Evolutionary conservation across 2,797 vertebrate genomes (phyloP).

Genomic region (Myotis daubentonii): DNA sequence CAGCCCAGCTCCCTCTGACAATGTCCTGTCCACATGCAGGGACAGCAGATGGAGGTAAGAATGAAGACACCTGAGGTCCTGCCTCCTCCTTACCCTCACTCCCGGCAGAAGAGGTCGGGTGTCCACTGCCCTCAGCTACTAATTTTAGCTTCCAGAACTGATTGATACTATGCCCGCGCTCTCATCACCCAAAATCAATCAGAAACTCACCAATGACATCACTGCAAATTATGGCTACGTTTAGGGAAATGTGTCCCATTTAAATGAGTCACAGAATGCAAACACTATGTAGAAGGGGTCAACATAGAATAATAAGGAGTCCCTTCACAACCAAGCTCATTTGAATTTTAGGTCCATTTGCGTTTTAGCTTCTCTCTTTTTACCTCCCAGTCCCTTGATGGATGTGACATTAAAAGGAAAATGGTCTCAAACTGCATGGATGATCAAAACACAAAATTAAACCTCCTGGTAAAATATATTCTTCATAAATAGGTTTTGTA

Average conservation of each 20-base stretch:
- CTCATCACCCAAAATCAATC: slow-evolving; percentile 38
- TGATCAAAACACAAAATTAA: slow-evolving; percentile 8
- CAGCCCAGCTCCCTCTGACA: background rate
- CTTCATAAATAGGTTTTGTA: background rate
- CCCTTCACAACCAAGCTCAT: background rate
- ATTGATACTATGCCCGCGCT: background rate
- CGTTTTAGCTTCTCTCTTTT: background rate
- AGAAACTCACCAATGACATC: background rate
- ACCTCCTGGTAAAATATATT: background rate
- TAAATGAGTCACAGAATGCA: background rate
- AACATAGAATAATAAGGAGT: background rate
- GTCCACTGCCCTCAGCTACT: background rate
- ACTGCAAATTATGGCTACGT: slow-evolving; percentile 7
- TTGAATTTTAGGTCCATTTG: slow-evolving; percentile 19
- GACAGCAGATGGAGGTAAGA: background rate
- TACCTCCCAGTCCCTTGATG: background rate
- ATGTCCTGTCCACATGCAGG: background rate
- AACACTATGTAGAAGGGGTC: background rate
- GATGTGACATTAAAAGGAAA: slow-evolving; percentile 26
- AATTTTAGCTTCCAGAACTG: background rate
- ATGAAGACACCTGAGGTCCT: background rate
- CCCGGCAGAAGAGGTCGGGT: background rate
- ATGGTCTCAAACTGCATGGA: background rate
- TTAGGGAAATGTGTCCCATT: background rate
- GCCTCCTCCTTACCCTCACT: too few relatives aligned